Evolutionary conservation across 2,113 vertebrate genomes (phyloP).

Genomic region (Prochilodus magdalenae): DNA sequence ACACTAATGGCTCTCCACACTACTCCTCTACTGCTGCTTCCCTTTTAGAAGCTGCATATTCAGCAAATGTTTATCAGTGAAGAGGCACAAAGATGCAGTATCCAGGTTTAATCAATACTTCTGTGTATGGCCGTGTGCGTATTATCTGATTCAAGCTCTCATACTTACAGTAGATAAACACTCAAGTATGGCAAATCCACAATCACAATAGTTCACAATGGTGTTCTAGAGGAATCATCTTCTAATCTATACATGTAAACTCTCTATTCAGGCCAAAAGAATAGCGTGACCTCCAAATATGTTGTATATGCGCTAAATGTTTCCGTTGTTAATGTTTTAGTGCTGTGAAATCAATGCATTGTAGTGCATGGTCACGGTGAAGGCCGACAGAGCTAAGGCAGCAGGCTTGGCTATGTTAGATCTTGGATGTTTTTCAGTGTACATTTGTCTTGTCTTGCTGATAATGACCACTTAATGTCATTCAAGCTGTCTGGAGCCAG

Average conservation of each 20-base stretch:
- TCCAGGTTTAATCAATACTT: not conserved
- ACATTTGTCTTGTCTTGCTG: not conserved
- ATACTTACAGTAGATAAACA: not conserved
- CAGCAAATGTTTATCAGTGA: conserved; percentile 5
- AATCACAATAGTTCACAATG: not conserved
- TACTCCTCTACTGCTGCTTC: not conserved
- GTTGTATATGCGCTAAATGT: not conserved
- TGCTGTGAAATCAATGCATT: not conserved
- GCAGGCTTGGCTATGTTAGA: not conserved
- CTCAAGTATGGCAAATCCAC: not conserved
- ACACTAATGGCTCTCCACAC: conserved; percentile 1
- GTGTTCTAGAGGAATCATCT: not conserved
- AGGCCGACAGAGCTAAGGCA: not conserved
- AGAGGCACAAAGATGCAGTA: not conserved
- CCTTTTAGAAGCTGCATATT: conserved; percentile 5
- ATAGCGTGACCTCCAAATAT: not conserved
- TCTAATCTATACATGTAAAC: not conserved
- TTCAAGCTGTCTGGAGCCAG: not conserved
- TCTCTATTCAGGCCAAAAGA: not conserved
- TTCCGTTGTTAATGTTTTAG: not conserved
- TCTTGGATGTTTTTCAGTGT: not conserved
- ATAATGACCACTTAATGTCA: conserved; percentile 26
- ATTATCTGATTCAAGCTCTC: not conserved
- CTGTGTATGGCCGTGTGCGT: not conserved
- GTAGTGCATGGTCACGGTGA: not conserved